phyloP scores from a whole-genome alignment of 2,797 vertebrate genomes.

The Cyclura pinguis region DNA sequence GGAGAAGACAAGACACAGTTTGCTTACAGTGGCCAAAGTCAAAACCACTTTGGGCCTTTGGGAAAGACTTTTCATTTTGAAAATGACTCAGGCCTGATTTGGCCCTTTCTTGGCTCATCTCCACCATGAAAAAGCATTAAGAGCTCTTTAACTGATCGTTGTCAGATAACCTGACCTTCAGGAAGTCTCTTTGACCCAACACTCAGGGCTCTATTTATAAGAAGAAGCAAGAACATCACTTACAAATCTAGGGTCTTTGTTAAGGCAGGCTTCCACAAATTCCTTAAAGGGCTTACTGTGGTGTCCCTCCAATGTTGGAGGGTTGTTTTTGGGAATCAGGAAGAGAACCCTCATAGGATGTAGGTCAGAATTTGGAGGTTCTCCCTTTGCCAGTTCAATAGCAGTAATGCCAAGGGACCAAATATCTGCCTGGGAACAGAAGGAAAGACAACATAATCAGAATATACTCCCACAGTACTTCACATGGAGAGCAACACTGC shows the following conservation, averaged over 20 bases:
- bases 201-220: neutral
- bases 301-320: conserved; percentile 94
- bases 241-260: conserved; percentile 98
- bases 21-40: neutral
- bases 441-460: conserved; percentile 1
- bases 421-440: conserved; percentile 90
- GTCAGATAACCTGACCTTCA: neutral
- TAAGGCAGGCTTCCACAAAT: conserved; percentile 98
- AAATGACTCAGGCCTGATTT: neutral
- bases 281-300: conserved; percentile 99
- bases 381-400: conserved; percentile 97
- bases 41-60: neutral
- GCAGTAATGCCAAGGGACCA: conserved; percentile 99
- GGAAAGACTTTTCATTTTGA: fast-evolving
- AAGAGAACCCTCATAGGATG: conserved; percentile 99
- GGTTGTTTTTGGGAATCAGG: conserved; percentile 98
- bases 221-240: conserved; percentile 73
- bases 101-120: neutral
- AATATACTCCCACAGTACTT: neutral
- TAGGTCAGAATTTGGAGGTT: conserved; percentile 97
- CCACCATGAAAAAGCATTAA: neutral
- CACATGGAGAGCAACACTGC: neutral
- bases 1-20: neutral
- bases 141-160: conserved; percentile 2
- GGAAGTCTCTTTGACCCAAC: neutral